Base-by-base conservation (phyloP, 2,113 vertebrate genomes). In the Phodopus roborovskii region DNA sequence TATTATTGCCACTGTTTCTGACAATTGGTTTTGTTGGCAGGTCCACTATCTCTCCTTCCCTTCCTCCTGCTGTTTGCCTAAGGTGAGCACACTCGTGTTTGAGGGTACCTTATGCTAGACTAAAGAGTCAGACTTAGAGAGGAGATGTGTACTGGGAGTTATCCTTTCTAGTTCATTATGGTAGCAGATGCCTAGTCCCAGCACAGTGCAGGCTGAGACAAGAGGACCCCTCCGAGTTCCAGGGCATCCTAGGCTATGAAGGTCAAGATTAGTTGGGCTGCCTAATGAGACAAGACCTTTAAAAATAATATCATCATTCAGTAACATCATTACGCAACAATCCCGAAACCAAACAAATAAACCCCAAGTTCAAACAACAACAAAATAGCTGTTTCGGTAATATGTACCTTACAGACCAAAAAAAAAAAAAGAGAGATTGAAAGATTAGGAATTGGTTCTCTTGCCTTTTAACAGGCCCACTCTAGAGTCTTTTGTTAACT, bases 401-500 rank as follows among this genome's bases (percentile, higher is more conserved):
- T 86, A 9, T 88, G 45, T 45, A 94, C 58, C 77, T 92, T 81
- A 90, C n/a, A 74, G 60, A 39, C 71, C n/a, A n/a, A n/a, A n/a
- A n/a, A n/a, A 19, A 90, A 62, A 60, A 87, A 91, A 3, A 1
- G 48, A 93, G 33, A 90, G 70, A 28, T 64, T 66, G 77, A 70
- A 33, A 89, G 33, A 82, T 45, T 60, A 87, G 68, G 33, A 58
- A 42, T n/a, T 71, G 62, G 19, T 88, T 78, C 3, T 79, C 26
- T 94, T 90, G 26, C 60, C 62, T 90, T 82, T 66, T 36, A 60
- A 70, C n/a, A 53, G 36, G 85, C n/a, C 13, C 77, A 70, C 39
- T 60, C 28, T 92, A 73, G 74, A 87, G 36, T 96, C 94, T 68
- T 71, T 66, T 89, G 26, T 85, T n/a, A 91, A 8, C 64, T 84